Percentiles rank a stretch among this genome's conserved stretches.
Evolutionary conservation across 2,797 vertebrate species (phyloP).

Genomic region (Danio albolineatus): DNA sequence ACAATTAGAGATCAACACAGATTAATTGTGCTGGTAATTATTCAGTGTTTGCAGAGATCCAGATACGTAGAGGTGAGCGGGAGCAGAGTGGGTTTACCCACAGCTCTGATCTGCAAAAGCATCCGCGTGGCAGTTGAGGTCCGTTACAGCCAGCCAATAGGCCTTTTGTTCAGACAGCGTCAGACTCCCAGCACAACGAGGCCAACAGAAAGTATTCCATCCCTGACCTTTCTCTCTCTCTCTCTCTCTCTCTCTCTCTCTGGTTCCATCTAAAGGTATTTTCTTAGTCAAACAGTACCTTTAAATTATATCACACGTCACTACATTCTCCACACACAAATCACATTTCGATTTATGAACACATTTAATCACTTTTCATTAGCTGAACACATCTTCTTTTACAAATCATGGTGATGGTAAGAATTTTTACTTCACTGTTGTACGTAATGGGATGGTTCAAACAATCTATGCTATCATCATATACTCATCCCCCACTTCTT

Average conservation of each 20-base stretch:
- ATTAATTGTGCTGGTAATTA: constrained; percentile 60
- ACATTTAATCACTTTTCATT: too few species aligned
- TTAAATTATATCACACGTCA: neutral
- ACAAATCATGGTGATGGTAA: too few species aligned
- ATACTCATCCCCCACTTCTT: too few species aligned
- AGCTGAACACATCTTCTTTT: too few species aligned
- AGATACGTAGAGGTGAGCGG: constrained; percentile 68
- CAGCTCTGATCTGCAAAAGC: constrained; percentile 65
- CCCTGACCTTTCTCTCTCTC: neutral
- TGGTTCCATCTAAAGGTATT: constrained; percentile 3
- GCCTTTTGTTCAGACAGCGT: constrained; percentile 26
- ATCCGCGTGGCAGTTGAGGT: constrained; percentile 19
- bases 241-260: neutral
- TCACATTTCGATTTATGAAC: neutral
- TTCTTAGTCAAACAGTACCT: neutral
- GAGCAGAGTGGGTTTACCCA: constrained; percentile 59
- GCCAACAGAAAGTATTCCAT: neutral
- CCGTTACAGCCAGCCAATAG: constrained; percentile 10
- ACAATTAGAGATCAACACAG: constrained; percentile 43
- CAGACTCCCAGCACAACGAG: constrained; percentile 16
- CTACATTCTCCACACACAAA: neutral
- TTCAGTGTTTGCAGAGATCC: constrained; percentile 58
- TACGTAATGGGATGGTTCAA: too few species aligned
- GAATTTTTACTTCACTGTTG: too few species aligned
- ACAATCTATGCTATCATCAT: too few species aligned